These are phyloP conservation scores for Drosophila crucigera DNA, from an alignment of 2,888 invertebrate species.

Conservation along the genomic window DNA sequence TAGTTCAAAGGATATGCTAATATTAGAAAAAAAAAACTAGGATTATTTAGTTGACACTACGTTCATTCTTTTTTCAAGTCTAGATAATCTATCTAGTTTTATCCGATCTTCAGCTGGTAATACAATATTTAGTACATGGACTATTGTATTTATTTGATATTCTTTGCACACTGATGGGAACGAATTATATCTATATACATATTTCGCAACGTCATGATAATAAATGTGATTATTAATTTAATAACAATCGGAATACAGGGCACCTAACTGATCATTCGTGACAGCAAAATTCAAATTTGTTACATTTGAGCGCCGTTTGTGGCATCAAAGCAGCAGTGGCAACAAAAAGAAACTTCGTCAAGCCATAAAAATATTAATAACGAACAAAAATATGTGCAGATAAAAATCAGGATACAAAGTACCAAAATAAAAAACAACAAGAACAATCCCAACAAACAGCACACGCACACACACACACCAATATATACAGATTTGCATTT, in stretches of 20 bases:
- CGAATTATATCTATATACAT: neutral
- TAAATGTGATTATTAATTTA: neutral
- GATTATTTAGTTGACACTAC: neutral
- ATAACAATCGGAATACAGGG: conserved; percentile 5
- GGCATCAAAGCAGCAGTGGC: conserved; percentile 38
- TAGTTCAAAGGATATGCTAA: neutral
- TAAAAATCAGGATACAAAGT: conserved; percentile 25
- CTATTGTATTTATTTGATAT: neutral
- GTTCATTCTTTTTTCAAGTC: neutral
- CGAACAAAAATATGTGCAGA: conserved; percentile 40
- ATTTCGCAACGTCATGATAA: neutral
- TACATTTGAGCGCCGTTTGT: conserved; percentile 32
- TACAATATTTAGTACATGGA: neutral
- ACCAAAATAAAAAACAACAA: neutral
- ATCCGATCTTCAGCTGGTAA: neutral
- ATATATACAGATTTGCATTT: conserved; percentile 42
- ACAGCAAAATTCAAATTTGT: neutral
- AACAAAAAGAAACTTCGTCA: conserved; percentile 37
- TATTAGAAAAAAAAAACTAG: no score
- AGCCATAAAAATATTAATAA: conserved; percentile 56
- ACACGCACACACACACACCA: neutral
- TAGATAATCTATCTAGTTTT: neutral
- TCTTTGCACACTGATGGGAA: neutral
- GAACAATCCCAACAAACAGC: conserved; percentile 7
- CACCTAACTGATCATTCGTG: neutral